Evolutionary conservation across 2,888 invertebrate genomes (phyloP), one percentile per base, ranked within the genome.

Genomic region (Drosophila siamana): DNA sequence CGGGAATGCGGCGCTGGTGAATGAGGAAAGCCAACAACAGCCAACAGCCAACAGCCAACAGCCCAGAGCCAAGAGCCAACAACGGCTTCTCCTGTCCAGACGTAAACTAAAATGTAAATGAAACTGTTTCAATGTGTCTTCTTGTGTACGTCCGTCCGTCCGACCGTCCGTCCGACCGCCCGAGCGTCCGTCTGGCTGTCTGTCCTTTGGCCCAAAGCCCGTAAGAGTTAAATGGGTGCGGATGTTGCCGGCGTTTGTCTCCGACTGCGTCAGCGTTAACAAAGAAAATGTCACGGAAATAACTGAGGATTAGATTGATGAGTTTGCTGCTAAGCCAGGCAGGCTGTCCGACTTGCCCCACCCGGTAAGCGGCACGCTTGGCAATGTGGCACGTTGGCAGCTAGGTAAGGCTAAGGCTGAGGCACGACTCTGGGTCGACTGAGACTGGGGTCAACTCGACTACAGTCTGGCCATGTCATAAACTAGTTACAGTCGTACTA

Each of bases 241-340:
- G 80, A 77, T 69, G 69, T 69, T 56, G 50, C 48, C 61, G 44
- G 40, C 46, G 52, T 56, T 50, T 67, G 76, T 60, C 61, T 51
- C 64, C 64, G 61, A 68, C 73, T 57, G 63, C 60, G 54, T 64
- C 63, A 73, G 62, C 65, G 78, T 69, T 72, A 82, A 78, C 82
- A 85, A 82, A 78, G 86, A 85, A 83, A 80, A 82, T 80, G 86
- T 82, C 86, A 83, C 86, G 80, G 82, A 83, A 83, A 85, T 85
- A 85, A 73, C 86, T 80, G 78, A 75, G 86, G 82, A 83, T 83
- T 85, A 83, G 82, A 83, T 83, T 83, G 86, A 83, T 83, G 82
- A 83, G 82, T 82, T 85, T 85, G 66, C 69, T 70, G 80, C 74
- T 69, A 85, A 80, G 80, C 80, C 78, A 79, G 66, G 65, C 70